These are phyloP conservation scores for Protonibea diacanthus DNA, from an alignment of 2,797 vertebrate species.

Conservation along the genomic window DNA sequence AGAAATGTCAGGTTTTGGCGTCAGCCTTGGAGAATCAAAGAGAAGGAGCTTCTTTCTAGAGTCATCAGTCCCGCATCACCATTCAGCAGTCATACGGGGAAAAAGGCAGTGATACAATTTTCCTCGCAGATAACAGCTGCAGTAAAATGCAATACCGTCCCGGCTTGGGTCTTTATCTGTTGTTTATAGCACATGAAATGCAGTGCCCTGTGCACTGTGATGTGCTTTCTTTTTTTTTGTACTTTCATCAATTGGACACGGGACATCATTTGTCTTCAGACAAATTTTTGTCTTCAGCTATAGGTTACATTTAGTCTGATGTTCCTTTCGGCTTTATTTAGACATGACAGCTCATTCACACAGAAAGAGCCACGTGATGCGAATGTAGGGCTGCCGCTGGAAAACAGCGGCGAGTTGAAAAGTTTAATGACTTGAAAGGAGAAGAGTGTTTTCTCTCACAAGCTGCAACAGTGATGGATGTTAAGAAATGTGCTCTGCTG, in stretches of 20 bases:
- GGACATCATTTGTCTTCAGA: not conserved
- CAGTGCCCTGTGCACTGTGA: conserved; percentile 1
- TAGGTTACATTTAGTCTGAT: no score
- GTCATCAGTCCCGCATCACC: conserved; percentile 30
- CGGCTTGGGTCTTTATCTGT: conserved; percentile 42
- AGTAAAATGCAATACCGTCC: conserved; percentile 38
- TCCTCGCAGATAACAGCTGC: conserved; percentile 18
- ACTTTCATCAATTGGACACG: conserved; percentile 22
- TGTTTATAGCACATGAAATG: conserved; percentile 36
- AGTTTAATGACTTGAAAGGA: conserved; percentile 1
- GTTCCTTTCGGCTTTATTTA: not conserved
- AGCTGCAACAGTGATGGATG: not conserved
- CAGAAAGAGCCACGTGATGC: not conserved
- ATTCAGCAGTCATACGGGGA: conserved; percentile 9
- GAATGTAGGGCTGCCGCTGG: not conserved
- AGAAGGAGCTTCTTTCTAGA: conserved; percentile 7
- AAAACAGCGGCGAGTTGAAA: not conserved
- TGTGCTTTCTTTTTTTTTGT: conserved; percentile 17
- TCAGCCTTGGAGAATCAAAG: conserved; percentile 38
- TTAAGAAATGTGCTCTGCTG: not conserved
- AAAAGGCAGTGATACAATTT: conserved; percentile 16
- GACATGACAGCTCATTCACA: not conserved
- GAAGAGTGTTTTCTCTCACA: not conserved
- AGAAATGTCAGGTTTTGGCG: conserved; percentile 24
- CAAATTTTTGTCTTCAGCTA: not conserved